Base-by-base conservation (phyloP, 1,140 invertebrate genomes). In the Chrysoperla carnea region DNA sequence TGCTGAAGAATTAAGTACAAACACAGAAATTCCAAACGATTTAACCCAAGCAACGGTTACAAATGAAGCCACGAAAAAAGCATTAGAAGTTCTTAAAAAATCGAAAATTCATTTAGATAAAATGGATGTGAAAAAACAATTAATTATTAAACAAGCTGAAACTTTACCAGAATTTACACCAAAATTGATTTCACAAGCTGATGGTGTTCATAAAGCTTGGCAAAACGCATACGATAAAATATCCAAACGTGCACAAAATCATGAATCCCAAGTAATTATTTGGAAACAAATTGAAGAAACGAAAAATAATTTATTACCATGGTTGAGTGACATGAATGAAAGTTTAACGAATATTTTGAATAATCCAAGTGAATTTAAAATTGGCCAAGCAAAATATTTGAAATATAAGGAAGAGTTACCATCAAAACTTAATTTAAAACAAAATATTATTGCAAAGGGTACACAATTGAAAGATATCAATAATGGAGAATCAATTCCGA, bases 271-370 rank as follows among this genome's bases (percentile, higher is more conserved):
- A 58, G 64, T 82, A 0, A 78, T 87, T 6, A 81, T 93, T 38
- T 93, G 89, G 88, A 84, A 87, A 49, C 86, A 93, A 59, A 82
- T 94, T 6, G 80, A 89, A 42, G 81, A 86, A 46, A 74, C 78
- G 0, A 87, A 85, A 54, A 78, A 81, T 48, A 83, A 89, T 55
- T 64, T 94, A 11, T 60, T 81, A 1, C 73, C 73, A 28, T 96
- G 92, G 92, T 55, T 92, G 4, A 76, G 71, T 45, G 78, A 84
- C 49, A 89, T 84, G 7, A 79, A 81, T 47, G 73, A 78, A 50
- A 72, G 71, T 23, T 62, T 94, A 5, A 74, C 74, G 23, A 74
- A 79, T 53, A 78, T 81, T 43, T 71, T 78, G 23, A 75, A 80
- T 52, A 77, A 81, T 55, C 73, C 79, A 12, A 67, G 80, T 42